Conservation (phyloP, 2,888 invertebrate genomes). For the Scaeva pyrastri region DNA sequence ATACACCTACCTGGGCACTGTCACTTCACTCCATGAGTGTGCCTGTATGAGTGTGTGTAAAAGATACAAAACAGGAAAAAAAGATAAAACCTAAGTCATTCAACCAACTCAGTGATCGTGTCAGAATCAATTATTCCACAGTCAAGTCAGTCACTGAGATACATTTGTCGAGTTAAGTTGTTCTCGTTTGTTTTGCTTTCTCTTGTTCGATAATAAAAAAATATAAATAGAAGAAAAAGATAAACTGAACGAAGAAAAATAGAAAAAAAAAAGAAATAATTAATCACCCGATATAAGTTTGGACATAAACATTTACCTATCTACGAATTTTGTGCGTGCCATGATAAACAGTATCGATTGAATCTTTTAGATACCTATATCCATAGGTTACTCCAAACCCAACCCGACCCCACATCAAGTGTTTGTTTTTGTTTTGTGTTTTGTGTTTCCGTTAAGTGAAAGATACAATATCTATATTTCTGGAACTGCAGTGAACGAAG, state of each 20-base stretch:
- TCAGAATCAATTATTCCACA: constrained; percentile 77
- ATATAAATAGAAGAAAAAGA: constrained; percentile 36
- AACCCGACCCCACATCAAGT: too few species aligned
- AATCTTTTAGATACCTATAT: background rate
- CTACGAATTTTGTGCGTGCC: constrained; percentile 44
- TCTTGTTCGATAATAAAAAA: constrained; percentile 48
- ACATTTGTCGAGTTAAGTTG: constrained; percentile 77
- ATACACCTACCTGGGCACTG: constrained; percentile 78
- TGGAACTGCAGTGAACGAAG: constrained; percentile 9
- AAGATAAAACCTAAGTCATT: constrained; percentile 55
- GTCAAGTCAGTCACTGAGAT: constrained; percentile 78
- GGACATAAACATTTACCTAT: constrained; percentile 6
- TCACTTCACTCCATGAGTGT: too few species aligned
- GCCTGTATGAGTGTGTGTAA: constrained; percentile 54
- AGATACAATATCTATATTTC: background rate
- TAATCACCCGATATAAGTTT: constrained; percentile 26
- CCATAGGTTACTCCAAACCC: background rate
- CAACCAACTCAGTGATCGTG: constrained; percentile 72
- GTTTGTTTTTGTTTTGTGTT: background rate
- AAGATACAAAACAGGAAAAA: constrained; percentile 29
- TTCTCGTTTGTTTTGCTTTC: constrained; percentile 65
- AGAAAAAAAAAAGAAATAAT: constrained; percentile 7
- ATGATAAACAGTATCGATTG: constrained; percentile 62
- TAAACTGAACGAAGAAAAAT: constrained; percentile 39
- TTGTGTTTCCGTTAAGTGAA: constrained; percentile 20